Evolutionary conservation across 2,113 vertebrate species (phyloP).

Genomic region (Stercorarius parasiticus): DNA sequence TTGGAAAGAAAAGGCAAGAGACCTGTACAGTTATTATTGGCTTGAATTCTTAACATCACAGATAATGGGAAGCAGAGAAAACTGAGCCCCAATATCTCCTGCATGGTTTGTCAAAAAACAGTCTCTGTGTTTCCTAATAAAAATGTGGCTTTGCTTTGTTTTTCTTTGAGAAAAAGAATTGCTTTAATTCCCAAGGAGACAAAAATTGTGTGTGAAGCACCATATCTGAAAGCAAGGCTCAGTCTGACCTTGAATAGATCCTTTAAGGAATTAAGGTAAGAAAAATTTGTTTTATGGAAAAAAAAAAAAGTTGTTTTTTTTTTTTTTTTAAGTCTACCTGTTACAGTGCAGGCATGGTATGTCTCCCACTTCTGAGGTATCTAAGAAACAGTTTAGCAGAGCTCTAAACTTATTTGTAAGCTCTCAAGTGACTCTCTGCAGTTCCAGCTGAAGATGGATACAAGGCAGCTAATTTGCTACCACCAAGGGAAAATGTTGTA

Average conservation of each 20-base stretch:
- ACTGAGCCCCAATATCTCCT: neutral
- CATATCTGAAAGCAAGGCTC: neutral
- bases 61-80: neutral
- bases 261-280: neutral
- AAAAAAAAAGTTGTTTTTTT: neutral
- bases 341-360: neutral
- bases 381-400: conserved; percentile 3
- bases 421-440: conserved; percentile 55
- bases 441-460: conserved; percentile 57
- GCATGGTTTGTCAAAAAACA: neutral
- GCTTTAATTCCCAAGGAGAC: neutral
- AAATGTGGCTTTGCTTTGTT: neutral
- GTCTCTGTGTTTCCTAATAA: neutral
- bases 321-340: neutral
- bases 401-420: conserved; percentile 45
- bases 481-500: conserved; percentile 70
- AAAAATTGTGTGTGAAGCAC: neutral
- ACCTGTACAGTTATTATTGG: neutral
- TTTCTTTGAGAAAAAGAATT: neutral
- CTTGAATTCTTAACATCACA: neutral
- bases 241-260: conserved; percentile 1
- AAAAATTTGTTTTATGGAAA: neutral
- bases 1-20: neutral
- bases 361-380: neutral
- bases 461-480: conserved; percentile 71